Base-by-base conservation (phyloP, 1,140 invertebrate genomes). In the Oncopeltus fasciatus region DNA sequence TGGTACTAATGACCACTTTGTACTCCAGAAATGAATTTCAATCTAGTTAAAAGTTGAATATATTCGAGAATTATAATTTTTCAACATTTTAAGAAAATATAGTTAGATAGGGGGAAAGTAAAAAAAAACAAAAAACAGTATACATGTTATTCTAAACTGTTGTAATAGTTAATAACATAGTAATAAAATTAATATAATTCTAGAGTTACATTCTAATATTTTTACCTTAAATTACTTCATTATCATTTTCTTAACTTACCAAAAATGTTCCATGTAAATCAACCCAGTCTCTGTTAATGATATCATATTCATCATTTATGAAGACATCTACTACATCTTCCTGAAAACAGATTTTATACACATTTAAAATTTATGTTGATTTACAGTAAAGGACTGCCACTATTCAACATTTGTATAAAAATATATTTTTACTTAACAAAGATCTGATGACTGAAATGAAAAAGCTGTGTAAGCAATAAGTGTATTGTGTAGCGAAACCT, bases 301-400 rank as follows among this genome's bases (percentile, higher is more conserved):
- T 11, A 57, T 57, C 28, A 29, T 57, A 57, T 57, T 57, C 56
- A 57, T 57, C 56, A 57, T 57, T 38, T 4, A 57, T 26, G 28
- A n/a, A 57, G n/a, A 57, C 26, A 38, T 57, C 56, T 8, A 57
- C 56, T 29, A 31, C 56, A 16, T 57, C 56, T 57, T 57, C 56
- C 56, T 57, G 18, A 49, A 20, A 9, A 9, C 2, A 12, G 18
- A 44, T 44, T 16, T 2, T 44, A 44, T 3, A 16, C 43, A 44
- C 2, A 44, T 44, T 44, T 14, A 16, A 44, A 11, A 12, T 2
- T 44, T 44, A 44, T 3, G 2, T 44, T 44, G 2, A 2, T 16
- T 44, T 12, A n/a, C n/a, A n/a, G n/a, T n/a, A n/a, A n/a, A n/a
- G n/a, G n/a, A n/a, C n/a, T n/a, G n/a, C n/a, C n/a, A n/a, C n/a